Base-by-base conservation (phyloP, 2,797 vertebrate genomes). In the Dipus sagitta region DNA sequence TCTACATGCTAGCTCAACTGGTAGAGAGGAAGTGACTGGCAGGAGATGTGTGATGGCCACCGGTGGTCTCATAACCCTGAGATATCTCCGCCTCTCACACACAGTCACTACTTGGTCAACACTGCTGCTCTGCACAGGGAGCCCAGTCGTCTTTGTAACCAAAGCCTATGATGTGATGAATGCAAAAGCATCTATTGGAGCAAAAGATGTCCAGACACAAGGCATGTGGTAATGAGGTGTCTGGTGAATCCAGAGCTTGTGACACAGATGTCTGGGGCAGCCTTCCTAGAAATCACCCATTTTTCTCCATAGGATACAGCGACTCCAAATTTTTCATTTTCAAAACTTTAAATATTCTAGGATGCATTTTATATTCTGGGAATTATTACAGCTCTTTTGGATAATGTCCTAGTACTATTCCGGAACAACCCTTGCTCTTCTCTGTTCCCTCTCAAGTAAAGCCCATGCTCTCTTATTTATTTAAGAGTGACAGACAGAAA, bases 311-410 rank as follows among this genome's bases (percentile, higher is more conserved):
- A 62, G 11, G 23, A 8, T 91, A 8, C 8, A 86, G 62, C 2
- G 34, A 81, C 14, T 72, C 23, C 38, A 60, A 82, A 64, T 34
- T 82, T 94, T 94, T 91, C 32, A 81, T 91, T 81, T 90, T 2
- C 17, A 94, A 94, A 79, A 77, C 38, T 70, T n/a, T 76, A 20
- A 90, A 94, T 60, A 47, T 93, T 86, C 80, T 89, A 91, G 80
- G 93, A 86, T 32, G 14, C 7, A 32, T 74, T 77, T 93, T 82
- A 86, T 86, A 26, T 93, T 95, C 82, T 71, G 54, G 52, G 58
- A 94, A 96, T 93, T 84, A 70, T 62, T 95, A 81, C 12, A 86
- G 23, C 18, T 77, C 32, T 94, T 9, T 92, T 92, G 78, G 75
- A 88, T 80, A 86, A 77, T 80, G 38, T 81, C 4, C 14, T 74